Evolutionary conservation across 2,797 vertebrate species (phyloP).

Genomic region (Diplodus puntazzo): DNA sequence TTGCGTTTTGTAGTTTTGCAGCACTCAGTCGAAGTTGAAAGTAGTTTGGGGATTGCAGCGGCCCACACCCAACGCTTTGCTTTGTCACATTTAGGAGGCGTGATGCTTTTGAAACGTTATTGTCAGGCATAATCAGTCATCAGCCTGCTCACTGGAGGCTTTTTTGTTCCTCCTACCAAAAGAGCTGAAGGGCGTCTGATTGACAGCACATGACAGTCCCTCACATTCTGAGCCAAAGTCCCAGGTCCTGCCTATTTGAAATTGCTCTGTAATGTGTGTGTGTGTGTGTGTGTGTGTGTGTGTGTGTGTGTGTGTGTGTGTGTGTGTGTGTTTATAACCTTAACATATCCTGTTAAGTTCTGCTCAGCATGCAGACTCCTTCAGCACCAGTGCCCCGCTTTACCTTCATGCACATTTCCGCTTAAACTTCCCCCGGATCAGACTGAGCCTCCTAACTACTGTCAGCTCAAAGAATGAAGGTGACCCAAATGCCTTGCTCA

Average conservation of each 20-base stretch:
- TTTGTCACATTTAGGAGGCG: constrained; percentile 72
- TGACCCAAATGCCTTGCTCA: constrained; percentile 7
- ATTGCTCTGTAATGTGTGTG: constrained; percentile 9
- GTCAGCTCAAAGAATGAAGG: not conserved
- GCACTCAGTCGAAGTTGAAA: constrained; percentile 65
- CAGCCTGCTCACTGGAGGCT: constrained; percentile 60
- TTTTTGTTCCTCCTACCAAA: constrained; percentile 73
- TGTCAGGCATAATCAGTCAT: constrained; percentile 75
- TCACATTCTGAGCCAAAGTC: constrained; percentile 42
- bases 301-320: constrained; percentile 9
- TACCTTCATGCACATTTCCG: constrained; percentile 17
- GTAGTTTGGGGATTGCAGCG: constrained; percentile 65
- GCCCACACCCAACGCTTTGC: constrained; percentile 65
- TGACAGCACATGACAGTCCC: constrained; percentile 59
- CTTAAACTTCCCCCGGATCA: not conserved
- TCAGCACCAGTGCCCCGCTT: constrained; percentile 10
- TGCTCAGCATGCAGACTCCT: constrained; percentile 23
- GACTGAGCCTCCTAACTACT: not conserved
- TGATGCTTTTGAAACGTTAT: constrained; percentile 66
- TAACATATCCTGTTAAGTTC: constrained; percentile 20
- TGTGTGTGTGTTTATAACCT: constrained; percentile 10
- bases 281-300: constrained; percentile 7
- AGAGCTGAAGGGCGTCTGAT: constrained; percentile 68
- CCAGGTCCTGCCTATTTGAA: constrained; percentile 44
- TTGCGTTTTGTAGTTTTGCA: constrained; percentile 72